These are phyloP conservation scores for Eriosoma lanigerum DNA, from an alignment of 1,140 invertebrate genomes.

Conservation along the genomic window DNA sequence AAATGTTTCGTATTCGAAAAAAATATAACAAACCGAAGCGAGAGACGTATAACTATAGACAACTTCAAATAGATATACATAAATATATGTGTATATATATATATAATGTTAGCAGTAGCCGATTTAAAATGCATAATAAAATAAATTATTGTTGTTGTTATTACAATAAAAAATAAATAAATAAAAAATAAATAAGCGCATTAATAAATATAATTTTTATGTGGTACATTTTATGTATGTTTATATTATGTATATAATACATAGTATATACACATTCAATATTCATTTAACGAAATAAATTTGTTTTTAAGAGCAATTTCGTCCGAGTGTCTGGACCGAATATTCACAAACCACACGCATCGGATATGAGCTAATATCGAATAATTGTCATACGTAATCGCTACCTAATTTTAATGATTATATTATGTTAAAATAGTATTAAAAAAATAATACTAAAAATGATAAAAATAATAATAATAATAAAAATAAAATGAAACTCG, in stretches of 20 bases:
- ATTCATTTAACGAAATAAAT: background rate
- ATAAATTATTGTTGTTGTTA: conserved; percentile 38
- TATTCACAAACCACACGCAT: conserved; percentile 3
- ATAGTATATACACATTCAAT: background rate
- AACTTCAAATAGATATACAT: conserved; percentile 16
- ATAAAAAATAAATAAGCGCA: conserved; percentile 20
- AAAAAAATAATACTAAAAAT: too few species aligned
- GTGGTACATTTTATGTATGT: conserved; percentile 18
- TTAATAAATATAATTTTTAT: background rate
- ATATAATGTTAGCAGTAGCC: conserved; percentile 9
- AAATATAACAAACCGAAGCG: conserved; percentile 5
- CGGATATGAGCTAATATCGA: too few species aligned
- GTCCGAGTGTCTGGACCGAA: conserved; percentile 26
- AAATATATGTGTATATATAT: background rate
- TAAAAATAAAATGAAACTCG: background rate
- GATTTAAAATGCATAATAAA: conserved; percentile 38
- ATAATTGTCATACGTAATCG: too few species aligned
- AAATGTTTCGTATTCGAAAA: background rate
- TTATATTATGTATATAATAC: background rate
- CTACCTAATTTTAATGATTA: too few species aligned
- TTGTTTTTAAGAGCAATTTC: background rate
- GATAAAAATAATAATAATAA: too few species aligned
- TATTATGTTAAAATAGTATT: too few species aligned
- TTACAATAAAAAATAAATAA: conserved; percentile 28
- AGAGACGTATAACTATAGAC: background rate